phyloP scores from a whole-genome alignment of 2,888 invertebrate genomes.

The Drosophila koepferae region DNA sequence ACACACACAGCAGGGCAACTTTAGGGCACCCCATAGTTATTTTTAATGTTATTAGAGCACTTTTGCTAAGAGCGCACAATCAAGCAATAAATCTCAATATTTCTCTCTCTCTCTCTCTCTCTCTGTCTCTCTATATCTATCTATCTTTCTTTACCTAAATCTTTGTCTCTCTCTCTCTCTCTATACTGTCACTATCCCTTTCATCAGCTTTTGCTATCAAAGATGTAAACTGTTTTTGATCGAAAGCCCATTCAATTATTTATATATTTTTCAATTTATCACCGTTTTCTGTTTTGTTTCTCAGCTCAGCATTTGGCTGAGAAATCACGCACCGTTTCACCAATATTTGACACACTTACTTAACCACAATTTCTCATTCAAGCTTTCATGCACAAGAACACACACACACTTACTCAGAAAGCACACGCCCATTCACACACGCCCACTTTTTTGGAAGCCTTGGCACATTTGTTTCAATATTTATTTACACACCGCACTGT shows the following conservation, averaged over 20 bases:
- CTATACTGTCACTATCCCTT: constrained; percentile 26
- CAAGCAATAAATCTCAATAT: constrained; percentile 45
- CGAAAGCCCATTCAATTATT: constrained; percentile 17
- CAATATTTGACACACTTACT: constrained; percentile 38
- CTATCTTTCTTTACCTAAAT: not conserved
- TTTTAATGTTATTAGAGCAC: constrained; percentile 65
- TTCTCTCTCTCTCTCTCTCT: constrained; percentile 16
- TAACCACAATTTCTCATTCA: constrained; percentile 54
- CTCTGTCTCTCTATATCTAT: constrained; percentile 12
- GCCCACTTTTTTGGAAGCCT: constrained; percentile 30
- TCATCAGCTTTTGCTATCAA: constrained; percentile 45
- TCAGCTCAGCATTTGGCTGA: constrained; percentile 63
- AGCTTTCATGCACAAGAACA: constrained; percentile 62
- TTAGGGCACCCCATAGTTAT: constrained; percentile 61
- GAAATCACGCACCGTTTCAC: constrained; percentile 41
- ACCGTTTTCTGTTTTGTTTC: constrained; percentile 42
- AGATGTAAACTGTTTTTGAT: constrained; percentile 1
- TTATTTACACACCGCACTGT: constrained; percentile 55
- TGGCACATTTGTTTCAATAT: constrained; percentile 54
- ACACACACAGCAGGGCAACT: constrained; percentile 47
- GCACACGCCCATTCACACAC: constrained; percentile 2
- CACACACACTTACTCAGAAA: constrained; percentile 4
- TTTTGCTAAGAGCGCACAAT: constrained; percentile 70
- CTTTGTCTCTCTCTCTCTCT: constrained; percentile 7
- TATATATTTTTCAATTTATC: constrained; percentile 18